A percentile compares a stretch with the other conserved stretches of the same genome.
These are phyloP conservation scores for Eristalinus aeneus DNA, from an alignment of 2,888 invertebrate genomes.

Conservation along the genomic window DNA sequence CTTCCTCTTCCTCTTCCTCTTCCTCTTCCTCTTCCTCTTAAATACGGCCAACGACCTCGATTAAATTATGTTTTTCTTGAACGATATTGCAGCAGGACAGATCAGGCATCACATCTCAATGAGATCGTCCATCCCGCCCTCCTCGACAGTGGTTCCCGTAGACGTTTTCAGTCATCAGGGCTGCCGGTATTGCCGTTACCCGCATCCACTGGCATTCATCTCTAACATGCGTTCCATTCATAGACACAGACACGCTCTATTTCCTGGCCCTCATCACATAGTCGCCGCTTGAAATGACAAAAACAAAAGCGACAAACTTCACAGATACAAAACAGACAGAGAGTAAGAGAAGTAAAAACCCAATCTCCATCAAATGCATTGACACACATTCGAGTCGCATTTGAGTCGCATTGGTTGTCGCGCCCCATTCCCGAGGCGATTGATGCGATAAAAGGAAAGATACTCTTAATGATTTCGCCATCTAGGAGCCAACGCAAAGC, in stretches of 20 bases:
- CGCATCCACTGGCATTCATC: background rate
- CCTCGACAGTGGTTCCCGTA: too few relatives aligned
- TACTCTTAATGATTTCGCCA: slow-evolving; percentile 65
- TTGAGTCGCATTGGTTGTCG: background rate
- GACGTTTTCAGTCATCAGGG: background rate
- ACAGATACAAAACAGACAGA: background rate
- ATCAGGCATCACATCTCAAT: too few relatives aligned
- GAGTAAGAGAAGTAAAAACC: background rate
- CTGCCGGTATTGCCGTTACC: background rate
- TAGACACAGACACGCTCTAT: slow-evolving; percentile 28
- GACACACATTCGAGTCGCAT: slow-evolving; percentile 39
- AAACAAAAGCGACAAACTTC: slow-evolving; percentile 13
- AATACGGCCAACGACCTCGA: too few relatives aligned
- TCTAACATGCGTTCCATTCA: background rate
- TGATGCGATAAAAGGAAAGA: slow-evolving; percentile 58
- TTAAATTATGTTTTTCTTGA: too few relatives aligned
- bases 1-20: too few relatives aligned
- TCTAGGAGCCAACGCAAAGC: too few relatives aligned
- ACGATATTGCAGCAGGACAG: too few relatives aligned
- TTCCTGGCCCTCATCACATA: slow-evolving; percentile 5
- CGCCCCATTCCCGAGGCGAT: slow-evolving; percentile 20
- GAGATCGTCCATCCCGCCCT: too few relatives aligned
- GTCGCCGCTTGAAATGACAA: slow-evolving; percentile 20
- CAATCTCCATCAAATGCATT: slow-evolving; percentile 57
- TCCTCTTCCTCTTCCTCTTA: too few relatives aligned